Evolutionary conservation across 1,140 invertebrate species (phyloP), one percentile per base, ranked within the genome.

Genomic region (Protaetia brevitarsis): DNA sequence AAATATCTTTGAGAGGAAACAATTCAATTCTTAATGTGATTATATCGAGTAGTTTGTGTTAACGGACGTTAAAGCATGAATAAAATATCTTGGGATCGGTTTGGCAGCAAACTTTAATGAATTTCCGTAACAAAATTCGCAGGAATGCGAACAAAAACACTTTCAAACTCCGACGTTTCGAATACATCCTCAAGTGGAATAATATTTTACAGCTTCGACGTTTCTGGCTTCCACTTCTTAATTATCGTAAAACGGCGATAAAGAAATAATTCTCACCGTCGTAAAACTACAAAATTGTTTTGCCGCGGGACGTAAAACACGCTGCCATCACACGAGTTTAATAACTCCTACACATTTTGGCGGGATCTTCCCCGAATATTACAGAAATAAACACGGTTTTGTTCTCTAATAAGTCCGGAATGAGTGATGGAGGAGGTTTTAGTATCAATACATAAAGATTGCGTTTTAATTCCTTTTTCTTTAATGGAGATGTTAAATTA

Each of bases 251-350:
- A 45, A 45, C 16, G 13, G 23, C 41, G 41, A 45, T 45, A 45
- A 45, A 45, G 41, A 45, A 45, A 45, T 45, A 45, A 45, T 45
- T 45, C 41, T 13, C 41, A 21, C 41, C 8, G 41, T 45, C n/a
- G n/a, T 45, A 45, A 45, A 45, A 45, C 41, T 45, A 45, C 41
- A 45, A 45, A 45, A 45, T 45, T 45, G 41, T 45, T 45, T 45
- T 45, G 41, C 41, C 23, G 23, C n/a, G 41, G 13, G 23, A 19
- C 41, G 41, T 45, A 45, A 45, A 45, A 45, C 10, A 19, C 41
- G 37, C 37, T 6, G n/a, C n/a, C n/a, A 8, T 45, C 13, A 45
- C 13, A n/a, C 34, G 16, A 16, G 34, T 37, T 37, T 37, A 37
- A 37, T 37, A 37, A 37, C 34, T 1, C 5, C 34, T 37, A 11